Evolutionary conservation across 2,113 vertebrate genomes (phyloP), one percentile per base, ranked within the genome.

Genomic region (Corythoichthys haematopterus): DNA sequence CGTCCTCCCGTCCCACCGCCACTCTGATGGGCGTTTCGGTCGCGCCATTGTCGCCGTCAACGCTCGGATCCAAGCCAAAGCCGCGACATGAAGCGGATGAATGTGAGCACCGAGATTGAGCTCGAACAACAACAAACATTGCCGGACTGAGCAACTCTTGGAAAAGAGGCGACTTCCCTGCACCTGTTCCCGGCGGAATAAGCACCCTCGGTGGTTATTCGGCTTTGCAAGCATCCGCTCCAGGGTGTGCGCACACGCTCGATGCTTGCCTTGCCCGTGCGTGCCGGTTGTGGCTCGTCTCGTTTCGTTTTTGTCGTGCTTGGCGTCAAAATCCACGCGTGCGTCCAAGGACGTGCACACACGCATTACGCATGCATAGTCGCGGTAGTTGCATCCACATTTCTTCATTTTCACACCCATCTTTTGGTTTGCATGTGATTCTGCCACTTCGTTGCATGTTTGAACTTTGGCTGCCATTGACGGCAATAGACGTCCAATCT

Each of bases 1-100:
- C 76, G 77, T 79, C 70, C 68, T 33, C 46, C 74, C 68, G 76
- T 84, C 80, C 73, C 86, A 64, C 76, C 55, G 74, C 68, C 3
- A 82, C 83, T 87, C 90, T 85, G 70, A 91, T 87, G 89, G 90
- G 85, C 87, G 80, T 82, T 88, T 76, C 76, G 75, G 70, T 7
- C 77, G 10, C 51, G 74, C 70, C 48, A 53, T 85, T 74, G 48
- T 74, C 77, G 71, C 68, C 82, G 81, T 78, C 81, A 36, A 78
- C 81, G 84, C 78, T 80, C 52, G 89, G 89, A 91, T 87, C 82
- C 84, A 79, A 79, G 74, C 74, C 63, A 73, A 83, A 83, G 84
- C 75, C 70, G 6, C 77, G 74, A 86, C 78, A 92, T 91, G 90
- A 93, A 92, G 84, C 89, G 88, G 80, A 86, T 91, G 89, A 92